Evolutionary conservation across 2,888 invertebrate genomes (phyloP), one percentile per base, ranked within the genome.

Genomic region (Chouioia cunea): DNA sequence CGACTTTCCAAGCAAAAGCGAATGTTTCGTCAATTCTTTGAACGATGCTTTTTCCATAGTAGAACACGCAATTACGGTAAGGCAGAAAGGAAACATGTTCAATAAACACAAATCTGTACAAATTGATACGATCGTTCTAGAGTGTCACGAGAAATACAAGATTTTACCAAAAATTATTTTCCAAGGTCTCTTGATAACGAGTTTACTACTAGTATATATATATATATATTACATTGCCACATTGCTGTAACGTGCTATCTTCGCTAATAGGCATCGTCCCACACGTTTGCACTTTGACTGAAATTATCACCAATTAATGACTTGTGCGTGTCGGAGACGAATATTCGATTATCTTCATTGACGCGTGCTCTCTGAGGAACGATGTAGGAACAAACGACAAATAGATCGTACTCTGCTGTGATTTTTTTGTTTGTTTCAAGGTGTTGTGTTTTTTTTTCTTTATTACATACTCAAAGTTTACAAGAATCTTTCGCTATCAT

Each of bases 381-480:
- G 36, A 36, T 6, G 36, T 36, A 36, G 36, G 36, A 6, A 12
- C 3, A 22, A 10, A 46, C 50, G 23, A 46, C 27, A 59, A 50
- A 20, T 36, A 60, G 16, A 53, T 22, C n/a, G 6, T 14, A 47
- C n/a, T 15, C 23, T 50, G 48, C 46, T 10, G 36, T 64, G 59
- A 8, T 70, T 64, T 18, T 50, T 65, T 65, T 56, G 8, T 47
- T n/a, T 50, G 16, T 53, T 22, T 60, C 36, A 12, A 10, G 36
- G 36, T 36, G 36, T 36, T 36, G 36, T 6, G 6, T 53, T 16
- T 57, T 65, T 18, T 57, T 52, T 14, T 68, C 48, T 64, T 72
- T 71, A 70, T 73, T 67, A 59, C 54, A 73, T 60, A 70, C 67
- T 43, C 27, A 70, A 58, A 70, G 64, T 73, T 63, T 64, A 70